These are phyloP conservation scores for Cinara cedri DNA, from an alignment of 2,888 invertebrate species.

Conservation along the genomic window DNA sequence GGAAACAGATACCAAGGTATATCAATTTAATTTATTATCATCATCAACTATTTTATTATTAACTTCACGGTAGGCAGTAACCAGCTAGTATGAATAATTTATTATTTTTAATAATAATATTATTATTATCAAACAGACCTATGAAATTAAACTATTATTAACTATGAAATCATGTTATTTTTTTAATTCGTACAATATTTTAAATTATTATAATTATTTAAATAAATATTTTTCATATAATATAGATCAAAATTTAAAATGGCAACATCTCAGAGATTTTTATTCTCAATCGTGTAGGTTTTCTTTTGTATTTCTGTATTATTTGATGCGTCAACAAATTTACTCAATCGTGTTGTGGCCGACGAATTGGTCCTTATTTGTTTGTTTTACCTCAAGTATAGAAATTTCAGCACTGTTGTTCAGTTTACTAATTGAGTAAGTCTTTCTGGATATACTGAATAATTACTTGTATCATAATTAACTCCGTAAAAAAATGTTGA, in stretches of 20 bases:
- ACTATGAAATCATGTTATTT: not conserved
- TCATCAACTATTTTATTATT: constrained; percentile 1
- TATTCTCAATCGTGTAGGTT: not conserved
- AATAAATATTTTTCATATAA: not conserved
- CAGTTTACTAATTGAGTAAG: too few species aligned
- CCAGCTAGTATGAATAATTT: not conserved
- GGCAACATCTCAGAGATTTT: not conserved
- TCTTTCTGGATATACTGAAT: too few species aligned
- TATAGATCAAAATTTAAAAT: not conserved
- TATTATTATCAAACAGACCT: not conserved
- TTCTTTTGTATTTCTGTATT: not conserved
- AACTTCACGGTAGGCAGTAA: not conserved
- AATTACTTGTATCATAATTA: too few species aligned
- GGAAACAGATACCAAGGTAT: not conserved
- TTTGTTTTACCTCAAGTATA: too few species aligned
- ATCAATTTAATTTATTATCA: not conserved
- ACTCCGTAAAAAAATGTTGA: too few species aligned
- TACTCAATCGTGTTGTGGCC: not conserved
- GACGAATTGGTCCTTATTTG: too few species aligned
- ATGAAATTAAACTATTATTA: not conserved
- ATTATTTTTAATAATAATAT: too few species aligned
- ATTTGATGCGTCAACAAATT: not conserved
- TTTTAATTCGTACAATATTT: not conserved
- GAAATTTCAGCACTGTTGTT: too few species aligned
- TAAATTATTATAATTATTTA: not conserved